Conservation (phyloP, 1,140 invertebrate species). For the Episyrphus balteatus region DNA sequence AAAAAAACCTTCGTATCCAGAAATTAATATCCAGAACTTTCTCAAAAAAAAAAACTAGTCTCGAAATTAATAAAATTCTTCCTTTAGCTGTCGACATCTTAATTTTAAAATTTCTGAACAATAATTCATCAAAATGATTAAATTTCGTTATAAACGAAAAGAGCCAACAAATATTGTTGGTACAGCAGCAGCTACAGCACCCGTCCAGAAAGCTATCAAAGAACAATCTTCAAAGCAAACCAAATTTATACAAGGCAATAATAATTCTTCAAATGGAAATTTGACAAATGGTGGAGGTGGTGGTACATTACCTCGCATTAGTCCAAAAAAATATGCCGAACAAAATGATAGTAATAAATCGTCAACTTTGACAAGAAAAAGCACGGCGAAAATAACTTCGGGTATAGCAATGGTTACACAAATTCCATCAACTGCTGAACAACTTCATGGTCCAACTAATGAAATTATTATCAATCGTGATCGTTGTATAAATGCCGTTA, state of each 20-base stretch:
- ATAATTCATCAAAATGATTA: conserved; percentile 41
- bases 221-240: conserved; percentile 3
- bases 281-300: conserved; percentile 13
- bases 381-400: conserved; percentile 22
- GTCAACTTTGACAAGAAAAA: conserved; percentile 28
- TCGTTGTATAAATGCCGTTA: conserved; percentile 34
- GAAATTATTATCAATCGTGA: conserved; percentile 16
- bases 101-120: no score
- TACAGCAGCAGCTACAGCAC: not conserved
- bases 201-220: not conserved
- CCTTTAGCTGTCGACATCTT: no score
- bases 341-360: conserved; percentile 16
- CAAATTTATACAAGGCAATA: not conserved
- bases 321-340: conserved; percentile 18
- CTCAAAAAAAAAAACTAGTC: no score
- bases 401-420: conserved; percentile 18
- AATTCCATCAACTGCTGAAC: conserved; percentile 7
- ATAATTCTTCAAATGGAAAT: conserved; percentile 1
- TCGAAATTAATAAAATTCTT: no score
- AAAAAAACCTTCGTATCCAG: not conserved
- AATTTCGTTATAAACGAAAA: conserved; percentile 51
- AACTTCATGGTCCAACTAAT: not conserved
- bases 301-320: conserved; percentile 24
- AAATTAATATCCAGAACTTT: not conserved
- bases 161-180: conserved; percentile 34